Percentiles rank a stretch among this genome's conserved stretches.
These are phyloP conservation scores for Acronicta alni DNA, from an alignment of 2,888 invertebrate genomes.

Conservation along the genomic window DNA sequence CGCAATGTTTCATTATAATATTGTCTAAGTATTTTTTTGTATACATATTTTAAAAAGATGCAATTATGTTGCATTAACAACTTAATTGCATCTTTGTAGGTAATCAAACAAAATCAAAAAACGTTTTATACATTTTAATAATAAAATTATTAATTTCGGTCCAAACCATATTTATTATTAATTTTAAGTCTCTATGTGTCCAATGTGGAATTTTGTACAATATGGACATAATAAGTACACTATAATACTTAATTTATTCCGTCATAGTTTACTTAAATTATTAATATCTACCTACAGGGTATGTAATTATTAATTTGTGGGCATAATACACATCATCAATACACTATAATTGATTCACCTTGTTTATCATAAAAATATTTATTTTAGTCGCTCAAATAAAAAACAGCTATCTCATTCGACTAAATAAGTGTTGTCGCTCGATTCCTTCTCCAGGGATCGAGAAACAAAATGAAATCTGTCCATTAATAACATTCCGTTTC, in stretches of 20 bases:
- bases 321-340: no score
- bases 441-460: no score
- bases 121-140: slow-evolving; percentile 60
- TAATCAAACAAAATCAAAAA: slow-evolving; percentile 47
- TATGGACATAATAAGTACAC: slow-evolving; percentile 61
- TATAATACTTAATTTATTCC: slow-evolving; percentile 76
- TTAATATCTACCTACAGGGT: slow-evolving; percentile 60
- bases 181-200: slow-evolving; percentile 54
- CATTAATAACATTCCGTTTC: no score
- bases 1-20: slow-evolving; percentile 56
- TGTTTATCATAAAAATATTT: no score
- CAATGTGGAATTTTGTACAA: slow-evolving; percentile 58
- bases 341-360: no score
- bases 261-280: slow-evolving; percentile 64
- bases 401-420: no score
- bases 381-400: no score
- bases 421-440: no score
- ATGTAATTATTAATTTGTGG: slow-evolving; percentile 86
- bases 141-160: slow-evolving; percentile 55
- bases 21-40: slow-evolving; percentile 64
- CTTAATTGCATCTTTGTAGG: no score
- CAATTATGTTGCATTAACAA: slow-evolving; percentile 69
- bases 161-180: slow-evolving; percentile 61
- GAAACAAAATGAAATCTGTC: no score
- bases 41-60: slow-evolving; percentile 62